Conservation (phyloP, 2,113 vertebrate genomes). For the Excalfactoria chinensis region DNA sequence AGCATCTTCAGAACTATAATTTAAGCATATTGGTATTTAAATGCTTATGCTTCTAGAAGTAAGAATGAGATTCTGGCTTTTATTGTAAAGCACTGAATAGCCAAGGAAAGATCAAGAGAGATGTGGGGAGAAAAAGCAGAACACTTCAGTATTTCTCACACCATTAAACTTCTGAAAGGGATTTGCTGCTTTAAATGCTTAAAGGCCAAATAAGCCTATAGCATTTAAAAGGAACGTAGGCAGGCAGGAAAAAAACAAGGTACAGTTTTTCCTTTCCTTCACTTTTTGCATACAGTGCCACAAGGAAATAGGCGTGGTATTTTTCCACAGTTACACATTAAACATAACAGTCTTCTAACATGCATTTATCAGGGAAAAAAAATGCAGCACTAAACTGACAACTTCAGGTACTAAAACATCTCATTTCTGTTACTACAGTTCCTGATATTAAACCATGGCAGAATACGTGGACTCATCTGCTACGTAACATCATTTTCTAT, state of each 20-base stretch:
- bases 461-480: background rate
- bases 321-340: background rate
- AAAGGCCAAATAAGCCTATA: background rate
- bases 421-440: background rate
- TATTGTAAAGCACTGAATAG: background rate
- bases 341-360: background rate
- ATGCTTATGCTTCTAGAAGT: background rate
- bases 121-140: background rate
- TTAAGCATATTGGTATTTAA: background rate
- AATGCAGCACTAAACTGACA: background rate
- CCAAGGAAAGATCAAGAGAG: background rate
- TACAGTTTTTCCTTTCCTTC: background rate
- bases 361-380: background rate
- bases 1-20: background rate
- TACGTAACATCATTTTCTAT: background rate
- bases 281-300: background rate
- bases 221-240: background rate
- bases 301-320: background rate
- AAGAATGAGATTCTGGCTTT: background rate
- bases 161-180: background rate
- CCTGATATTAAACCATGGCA: background rate
- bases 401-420: background rate
- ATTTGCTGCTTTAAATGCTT: background rate
- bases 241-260: fast-evolving
- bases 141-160: background rate